Evolutionary conservation across 2,113 vertebrate species (phyloP).

Genomic region (Nyctereutes procyonoides): DNA sequence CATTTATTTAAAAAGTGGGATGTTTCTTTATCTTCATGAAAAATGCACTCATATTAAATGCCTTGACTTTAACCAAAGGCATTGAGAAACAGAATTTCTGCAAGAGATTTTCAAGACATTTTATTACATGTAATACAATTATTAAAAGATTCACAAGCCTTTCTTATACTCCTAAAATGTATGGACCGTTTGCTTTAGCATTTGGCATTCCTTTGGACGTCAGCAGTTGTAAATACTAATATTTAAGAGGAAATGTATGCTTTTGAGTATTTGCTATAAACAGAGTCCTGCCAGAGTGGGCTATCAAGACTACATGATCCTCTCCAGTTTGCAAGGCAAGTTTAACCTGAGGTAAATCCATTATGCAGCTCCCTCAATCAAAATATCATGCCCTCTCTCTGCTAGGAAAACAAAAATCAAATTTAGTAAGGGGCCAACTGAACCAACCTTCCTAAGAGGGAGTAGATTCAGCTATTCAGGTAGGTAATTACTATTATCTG

Average conservation of each 20-base stretch:
- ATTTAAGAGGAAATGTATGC: slow-evolving; percentile 40
- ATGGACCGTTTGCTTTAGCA: not conserved
- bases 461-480: not conserved
- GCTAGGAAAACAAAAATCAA: not conserved
- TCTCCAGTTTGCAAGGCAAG: slow-evolving; percentile 28
- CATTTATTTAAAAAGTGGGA: slow-evolving; percentile 34
- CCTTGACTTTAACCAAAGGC: slow-evolving; percentile 26
- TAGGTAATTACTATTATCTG: not conserved
- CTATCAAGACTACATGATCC: not conserved
- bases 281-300: not conserved
- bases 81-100: slow-evolving; percentile 30
- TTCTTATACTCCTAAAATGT: slow-evolving; percentile 47
- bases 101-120: slow-evolving; percentile 7
- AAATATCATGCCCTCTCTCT: not conserved
- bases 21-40: not conserved
- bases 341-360: not conserved
- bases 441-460: not conserved
- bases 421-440: not conserved
- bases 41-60: slow-evolving; percentile 24
- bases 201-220: not conserved
- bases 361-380: not conserved
- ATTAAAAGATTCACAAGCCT: slow-evolving; percentile 1
- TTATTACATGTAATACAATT: not conserved
- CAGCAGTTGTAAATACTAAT: slow-evolving; percentile 46
- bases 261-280: slow-evolving; percentile 9